Evolutionary conservation across 2,113 vertebrate genomes (phyloP).

Genomic region (Nipponia nippon): DNA sequence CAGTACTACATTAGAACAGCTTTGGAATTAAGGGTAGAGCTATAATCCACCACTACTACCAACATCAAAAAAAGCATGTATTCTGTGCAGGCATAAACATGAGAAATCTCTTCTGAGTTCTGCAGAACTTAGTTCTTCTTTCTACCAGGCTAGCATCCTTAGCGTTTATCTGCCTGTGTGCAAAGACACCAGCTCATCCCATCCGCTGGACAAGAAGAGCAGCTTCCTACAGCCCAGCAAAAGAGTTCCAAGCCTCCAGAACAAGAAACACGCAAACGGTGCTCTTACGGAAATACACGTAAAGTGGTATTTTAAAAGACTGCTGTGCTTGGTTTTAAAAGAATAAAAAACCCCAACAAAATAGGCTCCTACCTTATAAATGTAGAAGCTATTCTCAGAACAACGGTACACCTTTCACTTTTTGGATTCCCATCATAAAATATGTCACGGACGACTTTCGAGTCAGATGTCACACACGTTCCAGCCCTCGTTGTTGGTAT

Average conservation of each 20-base stretch:
- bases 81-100: neutral
- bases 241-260: neutral
- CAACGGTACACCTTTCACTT: slow-evolving; percentile 86
- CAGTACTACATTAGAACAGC: neutral
- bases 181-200: neutral
- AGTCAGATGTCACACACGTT: slow-evolving; percentile 86
- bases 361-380: slow-evolving; percentile 82
- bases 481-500: slow-evolving; percentile 91
- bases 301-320: neutral
- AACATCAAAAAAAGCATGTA: neutral
- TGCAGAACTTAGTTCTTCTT: neutral
- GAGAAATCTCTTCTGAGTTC: neutral
- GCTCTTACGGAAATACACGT: neutral
- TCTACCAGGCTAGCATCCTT: neutral
- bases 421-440: slow-evolving; percentile 87
- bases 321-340: neutral
- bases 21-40: neutral
- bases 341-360: neutral
- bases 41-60: neutral
- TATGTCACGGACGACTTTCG: slow-evolving; percentile 81
- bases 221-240: neutral
- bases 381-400: slow-evolving; percentile 89
- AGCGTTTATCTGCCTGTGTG: neutral
- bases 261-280: rapidly evolving
- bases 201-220: neutral